Evolutionary conservation across 2,888 invertebrate genomes (phyloP), one percentile per base, ranked within the genome.

Genomic region (Congeria kusceri): DNA sequence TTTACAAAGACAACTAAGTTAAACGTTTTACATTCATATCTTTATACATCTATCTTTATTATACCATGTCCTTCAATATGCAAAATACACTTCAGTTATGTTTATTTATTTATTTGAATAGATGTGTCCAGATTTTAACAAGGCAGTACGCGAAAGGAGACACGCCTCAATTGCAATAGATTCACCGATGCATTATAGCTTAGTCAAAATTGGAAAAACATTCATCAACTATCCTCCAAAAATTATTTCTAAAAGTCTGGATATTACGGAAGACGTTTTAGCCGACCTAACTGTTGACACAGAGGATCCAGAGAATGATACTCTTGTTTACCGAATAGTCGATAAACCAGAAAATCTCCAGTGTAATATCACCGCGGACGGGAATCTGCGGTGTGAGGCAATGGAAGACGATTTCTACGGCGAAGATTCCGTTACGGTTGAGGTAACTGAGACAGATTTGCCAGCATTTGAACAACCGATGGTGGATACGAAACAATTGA

Each of bases 271-370:
- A 65, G 71, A 83, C 32, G 27, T 9, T 11, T 4, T 56, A 7
- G 28, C 44, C 13, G 71, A 74, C 49, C 44, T 70, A 13, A 7
- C 39, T 3, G 29, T 80, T 29, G 58, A 69, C 61, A 70, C 69
- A 13, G 32, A 25, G 44, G 87, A 87, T 74, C 25, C 47, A 27
- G 86, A 87, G 64, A 65, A 70, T 32, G 87, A 87, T 49, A 61
- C 56, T 13, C 66, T 86, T 1, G 32, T 69, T 15, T 86, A 80
- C 49, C 57, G 80, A 4, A 73, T 86, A 23, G 28, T 25, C 0
- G 29, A 71, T 23, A 27, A 32, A 18, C 85, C 83, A n/a, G 9
- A 20, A 13, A 28, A 83, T n/a, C 71, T 79, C 0, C 15, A 25
- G 1, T 79, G 81, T 39, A 77, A 58, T 20, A 69, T 86, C 4